phyloP scores from a whole-genome alignment of 2,113 vertebrate species.

The Rhineura floridana region DNA sequence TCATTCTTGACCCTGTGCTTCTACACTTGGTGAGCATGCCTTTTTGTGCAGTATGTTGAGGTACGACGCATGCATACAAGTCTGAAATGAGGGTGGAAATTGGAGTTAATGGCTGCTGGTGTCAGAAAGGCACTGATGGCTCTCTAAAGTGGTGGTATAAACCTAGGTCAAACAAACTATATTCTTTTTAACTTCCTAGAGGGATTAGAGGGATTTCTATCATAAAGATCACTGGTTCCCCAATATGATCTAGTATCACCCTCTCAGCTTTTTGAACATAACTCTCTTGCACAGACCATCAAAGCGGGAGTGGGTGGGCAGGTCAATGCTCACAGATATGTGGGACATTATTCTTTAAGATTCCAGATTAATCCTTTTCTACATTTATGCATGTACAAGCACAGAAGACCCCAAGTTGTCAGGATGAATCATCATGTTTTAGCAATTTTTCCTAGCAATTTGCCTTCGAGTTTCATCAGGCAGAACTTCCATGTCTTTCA shows the following conservation, averaged over 20 bases:
- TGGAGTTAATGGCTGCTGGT: background rate
- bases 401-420: background rate
- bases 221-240: background rate
- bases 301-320: background rate
- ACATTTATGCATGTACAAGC: background rate
- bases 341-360: too few relatives aligned
- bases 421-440: background rate
- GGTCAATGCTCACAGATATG: background rate
- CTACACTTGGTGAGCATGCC: background rate
- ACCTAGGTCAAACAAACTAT: too few relatives aligned
- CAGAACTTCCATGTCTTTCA: background rate
- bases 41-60: background rate
- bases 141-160: background rate
- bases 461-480: background rate
- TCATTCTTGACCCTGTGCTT: background rate
- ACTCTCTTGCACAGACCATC: background rate
- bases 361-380: too few relatives aligned
- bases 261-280: background rate
- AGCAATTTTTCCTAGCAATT: background rate
- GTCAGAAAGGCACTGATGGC: background rate
- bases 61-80: background rate
- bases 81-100: background rate
- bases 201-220: background rate
- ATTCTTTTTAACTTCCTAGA: background rate
- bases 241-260: background rate